Evolutionary conservation across 1,140 invertebrate genomes (phyloP), one percentile per base, ranked within the genome.

Genomic region (Drosophila ogumai): DNA sequence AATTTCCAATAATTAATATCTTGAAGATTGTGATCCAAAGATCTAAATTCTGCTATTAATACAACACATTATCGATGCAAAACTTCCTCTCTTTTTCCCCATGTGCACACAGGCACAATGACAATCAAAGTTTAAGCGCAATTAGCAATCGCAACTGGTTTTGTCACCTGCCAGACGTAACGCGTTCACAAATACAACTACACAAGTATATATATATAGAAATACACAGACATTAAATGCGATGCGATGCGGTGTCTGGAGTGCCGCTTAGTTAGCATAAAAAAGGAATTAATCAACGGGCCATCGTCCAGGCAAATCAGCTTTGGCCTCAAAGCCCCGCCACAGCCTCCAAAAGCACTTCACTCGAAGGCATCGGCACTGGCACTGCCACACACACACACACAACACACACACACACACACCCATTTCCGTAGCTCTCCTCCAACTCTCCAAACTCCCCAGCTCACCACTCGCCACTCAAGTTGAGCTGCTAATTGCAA

Each of bases 401-500:
- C 28, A 1, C 19, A 1, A 32, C 28, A 32, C 47, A 55, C 52
- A 38, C 52, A 55, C 28, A 32, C 47, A 55, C 52, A 38, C 52
- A 55, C 19, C 34, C 34, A 38, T 9, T 36, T 52, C 31, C 31
- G 19, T 31, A n/a, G 9, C 25, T 5, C 47, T 15, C 31, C 43
- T 25, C 15, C 5, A 17, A 7, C 12, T 34, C 52, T n/a, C 19
- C 52, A 10, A 55, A 22, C 52, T 38, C 32, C 50, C 52, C 52
- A 55, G 32, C 34, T n/a, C 52, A 55, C 52, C 52, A 38, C 19
- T 55, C 19, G 28, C 47, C 74, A 88, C 84, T 88, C 84, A 87
- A 88, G 72, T 77, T 88, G 82, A 87, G 84, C 82, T 87, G 82
- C 82, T 87, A 88, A 87, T 87, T 87, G 82, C 82, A 84, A 73